These are phyloP conservation scores for Ophion obscuratus DNA, from an alignment of 2,888 invertebrate genomes.

Conservation along the genomic window DNA sequence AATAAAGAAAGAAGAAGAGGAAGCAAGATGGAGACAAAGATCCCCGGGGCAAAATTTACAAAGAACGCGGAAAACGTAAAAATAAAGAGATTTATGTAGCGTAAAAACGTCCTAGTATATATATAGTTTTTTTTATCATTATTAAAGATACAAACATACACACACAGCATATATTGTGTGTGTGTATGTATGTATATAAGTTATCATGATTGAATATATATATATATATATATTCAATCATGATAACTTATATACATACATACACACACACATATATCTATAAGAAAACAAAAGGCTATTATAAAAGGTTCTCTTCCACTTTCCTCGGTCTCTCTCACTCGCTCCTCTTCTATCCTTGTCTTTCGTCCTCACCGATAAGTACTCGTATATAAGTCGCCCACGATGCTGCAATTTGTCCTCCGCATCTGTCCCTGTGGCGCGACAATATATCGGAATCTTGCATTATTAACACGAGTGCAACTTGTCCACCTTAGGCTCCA, in stretches of 20 bases:
- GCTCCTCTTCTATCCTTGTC: conserved; percentile 10
- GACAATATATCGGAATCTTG: conserved; percentile 42
- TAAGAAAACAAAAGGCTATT: conserved; percentile 7
- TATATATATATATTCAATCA: too few species aligned
- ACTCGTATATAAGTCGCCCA: conserved; percentile 15
- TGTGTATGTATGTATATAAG: too few species aligned
- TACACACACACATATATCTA: background rate
- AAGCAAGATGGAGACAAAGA: too few species aligned
- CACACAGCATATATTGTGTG: too few species aligned
- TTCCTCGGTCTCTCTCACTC: conserved; percentile 26
- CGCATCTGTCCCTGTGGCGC: conserved; percentile 28
- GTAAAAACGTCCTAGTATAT: background rate
- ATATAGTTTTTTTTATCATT: too few species aligned
- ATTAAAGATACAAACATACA: too few species aligned
- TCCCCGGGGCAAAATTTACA: conserved; percentile 4
- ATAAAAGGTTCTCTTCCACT: background rate
- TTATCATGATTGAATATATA: too few species aligned
- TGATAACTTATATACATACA: too few species aligned
- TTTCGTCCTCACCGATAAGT: conserved; percentile 34
- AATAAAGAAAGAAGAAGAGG: background rate
- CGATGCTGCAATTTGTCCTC: conserved; percentile 50
- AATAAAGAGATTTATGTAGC: conserved; percentile 40
- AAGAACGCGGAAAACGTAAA: conserved; percentile 43
- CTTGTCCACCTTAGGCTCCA: background rate
- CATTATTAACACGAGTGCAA: conserved; percentile 39